Evolutionary conservation across 2,113 vertebrate species (phyloP).

Genomic region (Saccopteryx leptura): DNA sequence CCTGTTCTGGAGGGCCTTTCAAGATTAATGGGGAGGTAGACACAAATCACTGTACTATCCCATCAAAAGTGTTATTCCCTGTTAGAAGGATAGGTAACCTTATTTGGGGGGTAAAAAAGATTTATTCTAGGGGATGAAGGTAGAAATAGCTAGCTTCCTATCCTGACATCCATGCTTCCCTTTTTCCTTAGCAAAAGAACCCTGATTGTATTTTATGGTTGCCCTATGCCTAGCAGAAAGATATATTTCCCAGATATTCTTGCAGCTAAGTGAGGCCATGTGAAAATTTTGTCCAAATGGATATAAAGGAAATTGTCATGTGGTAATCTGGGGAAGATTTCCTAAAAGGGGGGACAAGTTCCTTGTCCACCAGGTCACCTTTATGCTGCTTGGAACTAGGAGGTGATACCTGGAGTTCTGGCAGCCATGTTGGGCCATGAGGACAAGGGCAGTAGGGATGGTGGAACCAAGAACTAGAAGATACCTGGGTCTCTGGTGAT

Average conservation of each 20-base stretch:
- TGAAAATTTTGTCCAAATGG: neutral
- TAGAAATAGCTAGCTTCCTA: constrained; percentile 21
- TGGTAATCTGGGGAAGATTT: neutral
- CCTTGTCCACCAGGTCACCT: neutral
- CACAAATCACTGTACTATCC: neutral
- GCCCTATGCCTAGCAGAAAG: neutral
- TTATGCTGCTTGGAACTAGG: neutral
- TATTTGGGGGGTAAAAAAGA: neutral
- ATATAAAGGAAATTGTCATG: neutral
- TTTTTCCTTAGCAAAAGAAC: neutral
- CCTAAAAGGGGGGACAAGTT: neutral
- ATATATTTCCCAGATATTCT: constrained; percentile 11
- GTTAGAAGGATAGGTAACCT: neutral
- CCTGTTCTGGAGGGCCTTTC: neutral
- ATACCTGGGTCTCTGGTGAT: neutral
- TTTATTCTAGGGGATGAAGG: neutral
- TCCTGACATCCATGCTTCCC: neutral
- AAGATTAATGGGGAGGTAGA: neutral
- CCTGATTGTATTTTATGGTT: neutral
- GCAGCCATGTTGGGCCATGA: neutral
- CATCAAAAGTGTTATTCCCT: neutral
- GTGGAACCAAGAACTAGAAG: neutral
- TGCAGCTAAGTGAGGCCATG: neutral
- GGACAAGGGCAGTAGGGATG: neutral
- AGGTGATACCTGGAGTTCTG: neutral